phyloP scores from a whole-genome alignment of 1,140 invertebrate genomes.

The Drosophila paulistorum region DNA sequence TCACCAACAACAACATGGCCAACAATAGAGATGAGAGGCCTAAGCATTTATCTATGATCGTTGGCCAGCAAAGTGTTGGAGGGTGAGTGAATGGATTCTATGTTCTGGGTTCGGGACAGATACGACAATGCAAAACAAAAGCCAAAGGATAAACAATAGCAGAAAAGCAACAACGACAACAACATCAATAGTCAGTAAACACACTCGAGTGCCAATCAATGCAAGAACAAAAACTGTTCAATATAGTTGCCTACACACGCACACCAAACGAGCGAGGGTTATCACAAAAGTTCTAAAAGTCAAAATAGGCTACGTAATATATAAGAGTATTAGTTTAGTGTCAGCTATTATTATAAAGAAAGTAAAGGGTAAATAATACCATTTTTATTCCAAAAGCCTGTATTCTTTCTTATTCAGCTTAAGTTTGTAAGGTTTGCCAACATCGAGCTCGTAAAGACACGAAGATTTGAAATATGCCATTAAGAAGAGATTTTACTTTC shows the following conservation, averaged over 20 bases:
- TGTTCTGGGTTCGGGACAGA: too few relatives aligned
- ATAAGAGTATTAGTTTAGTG: too few relatives aligned
- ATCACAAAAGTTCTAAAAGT: too few relatives aligned
- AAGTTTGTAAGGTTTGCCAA: too few relatives aligned
- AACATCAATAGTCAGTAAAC: conserved; percentile 23
- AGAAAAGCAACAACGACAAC: conserved; percentile 9
- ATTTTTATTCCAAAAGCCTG: too few relatives aligned
- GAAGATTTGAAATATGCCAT: too few relatives aligned
- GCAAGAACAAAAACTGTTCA: conserved; percentile 44
- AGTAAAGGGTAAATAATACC: too few relatives aligned
- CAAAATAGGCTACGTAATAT: too few relatives aligned
- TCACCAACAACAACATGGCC: conserved; percentile 29
- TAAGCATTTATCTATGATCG: conserved; percentile 52
- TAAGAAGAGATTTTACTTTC: too few relatives aligned
- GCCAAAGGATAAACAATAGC: conserved; percentile 23
- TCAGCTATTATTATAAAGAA: too few relatives aligned
- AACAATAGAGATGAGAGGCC: conserved; percentile 39
- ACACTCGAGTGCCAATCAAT: conserved; percentile 67
- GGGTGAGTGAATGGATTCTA: background rate
- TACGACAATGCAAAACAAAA: conserved; percentile 44
- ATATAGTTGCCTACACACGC: conserved; percentile 8
- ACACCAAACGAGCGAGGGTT: background rate
- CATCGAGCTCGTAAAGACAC: too few relatives aligned
- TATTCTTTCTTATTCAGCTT: too few relatives aligned
- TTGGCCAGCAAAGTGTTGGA: conserved; percentile 16